These are phyloP conservation scores for Strigamia maritima DNA, from an alignment of 2,888 invertebrate species.

Conservation along the genomic window DNA sequence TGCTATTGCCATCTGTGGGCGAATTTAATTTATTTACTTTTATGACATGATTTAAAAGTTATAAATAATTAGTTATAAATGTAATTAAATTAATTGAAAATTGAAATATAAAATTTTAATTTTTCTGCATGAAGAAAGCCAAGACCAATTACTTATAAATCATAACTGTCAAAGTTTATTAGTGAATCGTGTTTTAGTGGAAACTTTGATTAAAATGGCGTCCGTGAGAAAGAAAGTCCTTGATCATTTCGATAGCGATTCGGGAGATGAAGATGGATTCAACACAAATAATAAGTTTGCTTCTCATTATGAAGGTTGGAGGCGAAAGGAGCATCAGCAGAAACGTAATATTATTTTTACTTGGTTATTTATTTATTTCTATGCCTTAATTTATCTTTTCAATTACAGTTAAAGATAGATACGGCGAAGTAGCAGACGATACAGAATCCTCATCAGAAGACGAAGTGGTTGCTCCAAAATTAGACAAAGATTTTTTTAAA, in stretches of 20 bases:
- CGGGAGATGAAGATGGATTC: constrained; percentile 49
- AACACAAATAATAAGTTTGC: constrained; percentile 77
- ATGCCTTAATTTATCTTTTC: neutral
- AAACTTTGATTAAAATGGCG: neutral
- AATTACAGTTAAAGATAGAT: constrained; percentile 68
- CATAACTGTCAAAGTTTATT: no score
- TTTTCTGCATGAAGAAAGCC: neutral
- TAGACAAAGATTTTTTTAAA: constrained; percentile 83
- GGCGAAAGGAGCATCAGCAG: constrained; percentile 80
- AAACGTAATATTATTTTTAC: constrained; percentile 60
- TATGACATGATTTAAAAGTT: no score
- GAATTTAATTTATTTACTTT: no score
- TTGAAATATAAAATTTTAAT: neutral
- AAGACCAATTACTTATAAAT: neutral
- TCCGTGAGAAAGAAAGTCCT: neutral
- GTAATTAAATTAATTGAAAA: neutral
- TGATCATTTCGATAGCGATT: neutral
- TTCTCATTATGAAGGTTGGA: constrained; percentile 74
- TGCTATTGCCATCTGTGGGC: no score
- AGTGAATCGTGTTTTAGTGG: neutral
- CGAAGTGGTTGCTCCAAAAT: constrained; percentile 62
- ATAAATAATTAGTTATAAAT: no score
- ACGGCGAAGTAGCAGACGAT: constrained; percentile 59
- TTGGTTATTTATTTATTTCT: neutral
- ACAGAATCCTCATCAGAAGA: constrained; percentile 56